A percentile compares a stretch with the other conserved stretches of the same genome.
phyloP scores from a whole-genome alignment of 2,113 vertebrate genomes.

The Apeltes quadracus region DNA sequence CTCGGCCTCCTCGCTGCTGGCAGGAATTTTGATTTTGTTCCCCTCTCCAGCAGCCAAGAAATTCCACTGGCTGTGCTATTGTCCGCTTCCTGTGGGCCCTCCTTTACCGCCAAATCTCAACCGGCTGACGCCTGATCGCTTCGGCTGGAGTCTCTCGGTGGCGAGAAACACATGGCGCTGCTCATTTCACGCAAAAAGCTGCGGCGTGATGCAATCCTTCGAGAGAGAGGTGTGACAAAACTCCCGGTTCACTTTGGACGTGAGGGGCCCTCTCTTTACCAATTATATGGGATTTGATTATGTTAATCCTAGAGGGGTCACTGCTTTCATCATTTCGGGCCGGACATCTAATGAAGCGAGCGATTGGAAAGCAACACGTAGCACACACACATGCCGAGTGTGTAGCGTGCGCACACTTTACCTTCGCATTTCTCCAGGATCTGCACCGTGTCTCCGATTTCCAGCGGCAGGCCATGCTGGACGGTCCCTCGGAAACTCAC shows the following conservation, averaged over 20 bases:
- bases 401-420: constrained; percentile 62
- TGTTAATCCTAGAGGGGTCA: neutral
- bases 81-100: constrained; percentile 61
- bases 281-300: neutral
- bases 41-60: constrained; percentile 44
- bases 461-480: constrained; percentile 92
- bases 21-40: constrained; percentile 53
- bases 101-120: constrained; percentile 54
- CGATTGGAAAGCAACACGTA: neutral
- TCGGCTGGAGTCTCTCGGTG: neutral
- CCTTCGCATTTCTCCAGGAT: constrained; percentile 98
- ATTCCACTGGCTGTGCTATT: constrained; percentile 59
- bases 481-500: constrained; percentile 94
- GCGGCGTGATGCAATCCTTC: neutral
- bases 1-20: constrained; percentile 43
- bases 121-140: constrained; percentile 31
- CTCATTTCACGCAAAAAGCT: constrained; percentile 1
- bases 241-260: neutral
- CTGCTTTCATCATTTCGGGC: neutral
- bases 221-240: neutral
- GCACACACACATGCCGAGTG: neutral
- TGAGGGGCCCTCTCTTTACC: neutral
- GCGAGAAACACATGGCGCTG: constrained; percentile 4
- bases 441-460: constrained; percentile 98
- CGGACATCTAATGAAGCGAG: neutral